phyloP scores from a whole-genome alignment of 2,888 invertebrate genomes.

The Incurvaria masculella region DNA sequence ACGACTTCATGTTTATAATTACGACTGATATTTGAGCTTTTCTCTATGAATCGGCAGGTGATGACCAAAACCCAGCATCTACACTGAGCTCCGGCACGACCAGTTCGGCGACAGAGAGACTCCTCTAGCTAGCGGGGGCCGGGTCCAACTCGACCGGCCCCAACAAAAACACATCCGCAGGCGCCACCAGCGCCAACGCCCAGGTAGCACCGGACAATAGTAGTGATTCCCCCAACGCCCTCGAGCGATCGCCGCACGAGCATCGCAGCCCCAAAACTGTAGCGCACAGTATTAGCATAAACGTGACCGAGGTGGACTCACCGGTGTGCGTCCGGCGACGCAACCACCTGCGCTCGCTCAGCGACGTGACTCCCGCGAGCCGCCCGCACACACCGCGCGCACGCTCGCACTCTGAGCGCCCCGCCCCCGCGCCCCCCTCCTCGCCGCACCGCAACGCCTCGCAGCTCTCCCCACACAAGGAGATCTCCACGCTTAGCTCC shows the following conservation, averaged over 20 bases:
- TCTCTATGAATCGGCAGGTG: constrained; percentile 28
- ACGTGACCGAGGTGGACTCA: constrained; percentile 45
- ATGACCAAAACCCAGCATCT: constrained; percentile 54
- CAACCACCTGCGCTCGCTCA: constrained; percentile 43
- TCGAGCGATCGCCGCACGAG: constrained; percentile 15
- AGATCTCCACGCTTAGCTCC: constrained; percentile 17
- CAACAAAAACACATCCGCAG: constrained; percentile 34
- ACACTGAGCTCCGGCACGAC: constrained; percentile 64
- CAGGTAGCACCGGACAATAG: constrained; percentile 27
- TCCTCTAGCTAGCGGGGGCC: constrained; percentile 72
- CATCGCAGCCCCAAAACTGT: constrained; percentile 22
- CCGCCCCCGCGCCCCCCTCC: constrained; percentile 25
- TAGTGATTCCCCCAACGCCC: constrained; percentile 13
- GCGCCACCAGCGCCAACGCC: constrained; percentile 27
- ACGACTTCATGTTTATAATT: too few species aligned
- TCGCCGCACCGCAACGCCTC: constrained; percentile 19
- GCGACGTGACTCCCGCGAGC: constrained; percentile 43
- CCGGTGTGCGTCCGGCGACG: constrained; percentile 39
- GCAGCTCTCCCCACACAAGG: constrained; percentile 18
- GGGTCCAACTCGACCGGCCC: constrained; percentile 54
- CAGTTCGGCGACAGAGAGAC: constrained; percentile 69
- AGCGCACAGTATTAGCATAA: constrained; percentile 40
- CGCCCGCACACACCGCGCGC: constrained; percentile 36
- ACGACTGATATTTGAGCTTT: too few species aligned
- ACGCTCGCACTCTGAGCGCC: constrained; percentile 40